A percentile compares a stretch with the other conserved stretches of the same genome.
phyloP scores from a whole-genome alignment of 2,888 invertebrate species.

The Tetragonula carbonaria region DNA sequence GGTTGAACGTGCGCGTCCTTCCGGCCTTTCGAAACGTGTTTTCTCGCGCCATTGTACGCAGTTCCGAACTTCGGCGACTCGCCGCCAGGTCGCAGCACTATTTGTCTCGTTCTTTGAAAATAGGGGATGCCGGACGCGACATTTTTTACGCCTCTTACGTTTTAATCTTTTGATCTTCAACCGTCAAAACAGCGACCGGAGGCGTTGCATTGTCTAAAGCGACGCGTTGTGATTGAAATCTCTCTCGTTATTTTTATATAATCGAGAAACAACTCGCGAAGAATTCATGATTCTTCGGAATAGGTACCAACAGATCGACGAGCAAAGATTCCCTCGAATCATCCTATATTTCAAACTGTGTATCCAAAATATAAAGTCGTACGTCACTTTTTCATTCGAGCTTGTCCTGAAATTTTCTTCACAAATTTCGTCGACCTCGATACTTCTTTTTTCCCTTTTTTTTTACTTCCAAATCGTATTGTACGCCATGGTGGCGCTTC shows the following conservation, averaged over 20 bases:
- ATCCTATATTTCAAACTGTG: too few relatives aligned
- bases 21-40: slow-evolving; percentile 69
- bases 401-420: background rate
- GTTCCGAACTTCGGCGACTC: slow-evolving; percentile 45
- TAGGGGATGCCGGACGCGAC: slow-evolving; percentile 22
- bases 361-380: too few relatives aligned
- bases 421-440: background rate
- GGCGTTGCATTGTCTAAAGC: too few relatives aligned
- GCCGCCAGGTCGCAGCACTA: slow-evolving; percentile 68
- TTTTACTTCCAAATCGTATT: slow-evolving; percentile 11
- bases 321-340: background rate
- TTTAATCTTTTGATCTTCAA: background rate
- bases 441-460: background rate
- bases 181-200: background rate
- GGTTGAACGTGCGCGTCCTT: slow-evolving; percentile 66
- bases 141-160: background rate
- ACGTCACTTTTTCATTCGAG: background rate
- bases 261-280: too few relatives aligned
- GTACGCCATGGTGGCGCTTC: slow-evolving; percentile 32
- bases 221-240: accelerated
- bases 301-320: slow-evolving; percentile 29
- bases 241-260: background rate
- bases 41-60: slow-evolving; percentile 66
- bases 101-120: slow-evolving; percentile 42
- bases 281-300: background rate